Percentiles rank a stretch among this genome's conserved stretches.
These are phyloP conservation scores for Ecliptopera silaceata DNA, from an alignment of 2,888 invertebrate genomes.

Conservation along the genomic window DNA sequence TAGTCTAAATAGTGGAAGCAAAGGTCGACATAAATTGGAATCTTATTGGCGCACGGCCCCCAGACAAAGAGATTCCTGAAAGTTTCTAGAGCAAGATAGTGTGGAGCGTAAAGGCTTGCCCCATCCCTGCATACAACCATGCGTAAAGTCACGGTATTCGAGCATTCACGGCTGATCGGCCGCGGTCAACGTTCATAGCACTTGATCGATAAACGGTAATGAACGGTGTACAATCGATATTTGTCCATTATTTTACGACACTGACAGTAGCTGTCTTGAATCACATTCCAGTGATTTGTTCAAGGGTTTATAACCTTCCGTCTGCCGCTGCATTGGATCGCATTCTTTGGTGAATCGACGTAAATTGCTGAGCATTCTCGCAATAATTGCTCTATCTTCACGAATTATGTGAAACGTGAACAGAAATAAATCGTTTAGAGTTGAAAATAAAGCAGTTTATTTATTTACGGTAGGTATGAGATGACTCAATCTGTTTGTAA, in stretches of 20 bases:
- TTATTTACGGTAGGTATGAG: too few relatives aligned
- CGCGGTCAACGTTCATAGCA: constrained; percentile 51
- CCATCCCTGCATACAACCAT: constrained; percentile 21
- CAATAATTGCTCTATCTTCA: constrained; percentile 15
- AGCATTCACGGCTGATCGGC: constrained; percentile 42
- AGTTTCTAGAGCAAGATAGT: not conserved
- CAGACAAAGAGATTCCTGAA: not conserved
- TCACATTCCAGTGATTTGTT: constrained; percentile 21
- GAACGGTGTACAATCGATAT: constrained; percentile 31
- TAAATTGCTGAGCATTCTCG: constrained; percentile 2
- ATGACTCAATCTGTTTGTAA: too few relatives aligned
- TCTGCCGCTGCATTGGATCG: constrained; percentile 4
- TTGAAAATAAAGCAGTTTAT: too few relatives aligned
- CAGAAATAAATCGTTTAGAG: too few relatives aligned
- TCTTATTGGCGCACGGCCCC: not conserved
- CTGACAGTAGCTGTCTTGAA: constrained; percentile 11
- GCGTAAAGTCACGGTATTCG: constrained; percentile 47
- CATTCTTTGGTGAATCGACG: constrained; percentile 13
- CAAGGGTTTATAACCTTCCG: constrained; percentile 13
- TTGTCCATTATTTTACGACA: constrained; percentile 36
- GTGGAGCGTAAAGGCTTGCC: not conserved
- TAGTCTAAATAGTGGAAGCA: not conserved
- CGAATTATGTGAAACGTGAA: not conserved
- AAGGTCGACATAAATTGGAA: not conserved
- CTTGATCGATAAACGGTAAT: constrained; percentile 41